A percentile compares a stretch with the other conserved stretches of the same genome.
phyloP scores from a whole-genome alignment of 2,888 invertebrate species.

The Oligia fasciuncula region DNA sequence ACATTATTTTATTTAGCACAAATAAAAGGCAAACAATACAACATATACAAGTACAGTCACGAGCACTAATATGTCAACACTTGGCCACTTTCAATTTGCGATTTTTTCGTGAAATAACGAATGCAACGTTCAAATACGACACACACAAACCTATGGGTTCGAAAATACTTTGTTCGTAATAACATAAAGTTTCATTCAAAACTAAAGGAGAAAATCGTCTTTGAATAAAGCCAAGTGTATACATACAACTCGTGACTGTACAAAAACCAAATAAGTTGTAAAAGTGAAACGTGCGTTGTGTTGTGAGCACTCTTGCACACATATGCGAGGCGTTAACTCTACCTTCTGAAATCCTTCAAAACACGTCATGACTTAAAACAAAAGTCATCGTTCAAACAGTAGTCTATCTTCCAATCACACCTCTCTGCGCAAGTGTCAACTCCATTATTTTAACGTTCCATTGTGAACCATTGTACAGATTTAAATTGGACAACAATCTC shows the following conservation, averaged over 20 bases:
- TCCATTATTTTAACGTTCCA: slow-evolving; percentile 57
- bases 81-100: too few species aligned
- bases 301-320: neutral
- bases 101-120: too few species aligned
- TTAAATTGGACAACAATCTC: slow-evolving; percentile 65
- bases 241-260: neutral
- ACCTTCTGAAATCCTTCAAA: neutral
- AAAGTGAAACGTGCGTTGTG: neutral
- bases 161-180: too few species aligned
- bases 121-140: too few species aligned
- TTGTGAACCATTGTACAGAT: slow-evolving; percentile 49
- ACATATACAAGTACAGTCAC: neutral
- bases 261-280: neutral
- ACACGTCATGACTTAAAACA: slow-evolving; percentile 12
- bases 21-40: neutral
- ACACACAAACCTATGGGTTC: too few species aligned
- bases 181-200: too few species aligned
- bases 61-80: too few species aligned
- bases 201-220: too few species aligned
- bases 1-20: neutral
- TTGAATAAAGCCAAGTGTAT: too few species aligned
- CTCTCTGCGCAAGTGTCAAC: slow-evolving; percentile 46
- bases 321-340: too few species aligned
- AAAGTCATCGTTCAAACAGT: neutral
- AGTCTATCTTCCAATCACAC: slow-evolving; percentile 16